These are phyloP conservation scores for Balanococcus diminutus DNA, from an alignment of 2,888 invertebrate genomes.

Conservation along the genomic window DNA sequence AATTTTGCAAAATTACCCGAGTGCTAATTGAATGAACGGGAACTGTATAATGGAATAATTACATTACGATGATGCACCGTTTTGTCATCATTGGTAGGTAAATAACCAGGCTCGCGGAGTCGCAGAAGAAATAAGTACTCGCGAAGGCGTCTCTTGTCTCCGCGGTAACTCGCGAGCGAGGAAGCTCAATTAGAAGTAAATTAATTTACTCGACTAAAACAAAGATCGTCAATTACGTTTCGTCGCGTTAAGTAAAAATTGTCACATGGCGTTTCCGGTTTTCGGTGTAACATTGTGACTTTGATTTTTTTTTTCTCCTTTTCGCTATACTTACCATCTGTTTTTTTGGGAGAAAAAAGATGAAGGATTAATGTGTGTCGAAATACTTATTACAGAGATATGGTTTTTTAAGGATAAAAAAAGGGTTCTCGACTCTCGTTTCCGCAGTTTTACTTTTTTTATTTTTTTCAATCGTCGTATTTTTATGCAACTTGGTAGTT, in stretches of 20 bases:
- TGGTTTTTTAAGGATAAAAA: not conserved
- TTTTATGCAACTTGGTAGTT: not conserved
- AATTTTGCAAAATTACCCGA: constrained; percentile 21
- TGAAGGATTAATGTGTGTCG: not conserved
- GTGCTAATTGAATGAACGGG: constrained; percentile 30
- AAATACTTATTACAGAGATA: not conserved
- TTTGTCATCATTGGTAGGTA: not conserved
- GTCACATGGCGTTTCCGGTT: not conserved
- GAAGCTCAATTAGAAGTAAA: constrained; percentile 32
- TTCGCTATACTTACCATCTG: not conserved
- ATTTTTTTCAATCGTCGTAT: too few species aligned
- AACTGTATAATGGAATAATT: constrained; percentile 38
- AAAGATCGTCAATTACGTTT: not conserved
- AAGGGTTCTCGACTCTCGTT: not conserved
- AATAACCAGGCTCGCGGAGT: not conserved
- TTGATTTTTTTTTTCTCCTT: constrained; percentile 1
- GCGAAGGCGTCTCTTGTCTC: too few species aligned
- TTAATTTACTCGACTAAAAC: constrained; percentile 32
- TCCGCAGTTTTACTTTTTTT: not conserved
- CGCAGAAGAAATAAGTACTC: not conserved
- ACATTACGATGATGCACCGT: constrained; percentile 35
- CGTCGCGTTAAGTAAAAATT: not conserved
- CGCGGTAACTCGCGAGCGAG: too few species aligned
- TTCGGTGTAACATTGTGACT: not conserved
- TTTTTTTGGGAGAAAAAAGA: not conserved